These are phyloP conservation scores for Eilema sororculum DNA, from an alignment of 2,888 invertebrate species.

Conservation along the genomic window DNA sequence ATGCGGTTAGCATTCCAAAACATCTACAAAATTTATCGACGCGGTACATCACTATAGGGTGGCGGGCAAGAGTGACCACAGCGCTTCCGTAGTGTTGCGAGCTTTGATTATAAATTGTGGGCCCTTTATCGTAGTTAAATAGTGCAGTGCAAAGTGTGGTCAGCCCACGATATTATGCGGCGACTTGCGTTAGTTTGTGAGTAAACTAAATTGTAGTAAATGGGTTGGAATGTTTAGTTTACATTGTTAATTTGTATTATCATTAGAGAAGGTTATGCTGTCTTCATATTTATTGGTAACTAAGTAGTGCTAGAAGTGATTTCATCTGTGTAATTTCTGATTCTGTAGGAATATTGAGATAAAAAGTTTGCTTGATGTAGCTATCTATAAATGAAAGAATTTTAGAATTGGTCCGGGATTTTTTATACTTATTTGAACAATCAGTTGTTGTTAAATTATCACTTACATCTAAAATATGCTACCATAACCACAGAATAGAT, in stretches of 20 bases:
- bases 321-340: neutral
- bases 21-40: slow-evolving; percentile 19
- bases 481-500: too few relatives aligned
- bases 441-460: too few relatives aligned
- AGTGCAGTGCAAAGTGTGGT: slow-evolving; percentile 42
- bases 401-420: too few relatives aligned
- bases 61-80: slow-evolving; percentile 54
- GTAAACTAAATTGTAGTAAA: slow-evolving; percentile 13
- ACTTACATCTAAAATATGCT: too few relatives aligned
- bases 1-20: neutral
- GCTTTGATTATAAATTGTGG: slow-evolving; percentile 52
- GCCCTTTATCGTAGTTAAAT: slow-evolving; percentile 50
- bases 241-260: neutral
- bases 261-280: neutral
- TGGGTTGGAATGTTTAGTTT: neutral
- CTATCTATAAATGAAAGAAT: too few relatives aligned
- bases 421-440: too few relatives aligned
- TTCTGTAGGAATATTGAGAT: neutral
- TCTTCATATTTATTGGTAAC: neutral
- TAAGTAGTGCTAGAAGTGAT: too few relatives aligned
- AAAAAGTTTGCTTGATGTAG: neutral
- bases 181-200: neutral
- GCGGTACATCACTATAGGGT: slow-evolving; percentile 33
- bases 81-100: slow-evolving; percentile 44
- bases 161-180: slow-evolving; percentile 35